Evolutionary conservation across 1,140 invertebrate species (phyloP), one percentile per base, ranked within the genome.

Genomic region (Bemisia tabaci): DNA sequence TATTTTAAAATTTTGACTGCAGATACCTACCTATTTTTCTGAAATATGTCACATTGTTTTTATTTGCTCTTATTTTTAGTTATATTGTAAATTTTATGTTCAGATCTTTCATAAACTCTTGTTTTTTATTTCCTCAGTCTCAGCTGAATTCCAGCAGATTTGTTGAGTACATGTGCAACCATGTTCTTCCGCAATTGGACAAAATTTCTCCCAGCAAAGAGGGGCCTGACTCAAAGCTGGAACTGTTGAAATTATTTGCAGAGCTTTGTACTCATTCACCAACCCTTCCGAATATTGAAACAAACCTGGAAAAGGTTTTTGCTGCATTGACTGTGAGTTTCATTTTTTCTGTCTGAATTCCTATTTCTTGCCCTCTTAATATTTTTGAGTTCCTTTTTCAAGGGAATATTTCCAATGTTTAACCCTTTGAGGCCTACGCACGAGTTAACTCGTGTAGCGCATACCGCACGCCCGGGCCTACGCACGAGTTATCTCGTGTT

Each of bases 141-240:
- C 91, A 92, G 78, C 87, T 94, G 12, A 87, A 91, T 76, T 94
- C 94, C 0, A 90, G 87, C 26, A 84, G 85, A 71, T 96, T 94
- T 79, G 85, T 96, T 12, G 82, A 82, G 5, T 94, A 94, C 73
- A 88, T 95, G 73, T 94, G 91, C 79, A 84, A 91, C 60, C 84
- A 92, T 82, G 85, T 96, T 39, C 75, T 96, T 65, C 86, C 89
- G 21, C 77, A 81, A 65, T 75, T 88, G 22, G 75, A 71, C 73
- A 61, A 71, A 64, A 68, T 73, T 26, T 59, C 67, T 60, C 62
- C 67, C 59, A 61, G 61, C 65, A 72, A 72, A 23, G 68, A 71
- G 65, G 75, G 84, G 68, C 81, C 83, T 33, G 85, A 87, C 72
- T 85, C 84, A 48, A 82, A 82, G 69, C 77, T 95, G 60, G 89